These are phyloP conservation scores for Drosophila formosana DNA, from an alignment of 2,888 invertebrate species.

Conservation along the genomic window DNA sequence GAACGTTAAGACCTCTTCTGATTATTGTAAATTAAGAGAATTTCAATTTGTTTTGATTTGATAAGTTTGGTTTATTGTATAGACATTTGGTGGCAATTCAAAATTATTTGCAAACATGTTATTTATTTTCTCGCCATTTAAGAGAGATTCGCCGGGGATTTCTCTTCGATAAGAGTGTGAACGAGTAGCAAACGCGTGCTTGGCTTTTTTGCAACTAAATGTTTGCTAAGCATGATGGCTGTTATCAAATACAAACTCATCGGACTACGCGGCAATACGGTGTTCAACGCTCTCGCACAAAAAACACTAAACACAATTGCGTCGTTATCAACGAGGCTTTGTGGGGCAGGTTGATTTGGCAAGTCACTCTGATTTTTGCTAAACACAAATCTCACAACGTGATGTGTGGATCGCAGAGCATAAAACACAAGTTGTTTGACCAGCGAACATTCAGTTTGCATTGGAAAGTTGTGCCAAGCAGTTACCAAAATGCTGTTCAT, in stretches of 20 bases:
- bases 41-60: too few relatives aligned
- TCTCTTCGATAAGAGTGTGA: neutral
- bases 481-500: constrained; percentile 38
- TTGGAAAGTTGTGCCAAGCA: neutral
- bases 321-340: neutral
- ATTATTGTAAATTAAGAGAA: too few relatives aligned
- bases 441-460: neutral
- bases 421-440: neutral
- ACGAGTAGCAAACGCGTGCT: neutral
- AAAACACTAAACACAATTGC: neutral
- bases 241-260: constrained; percentile 1
- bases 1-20: too few relatives aligned
- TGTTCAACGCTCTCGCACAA: neutral
- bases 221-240: constrained; percentile 7
- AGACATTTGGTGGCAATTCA: too few relatives aligned
- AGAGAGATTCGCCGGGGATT: neutral
- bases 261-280: neutral
- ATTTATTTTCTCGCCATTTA: neutral
- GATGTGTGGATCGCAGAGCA: neutral
- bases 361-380: constrained; percentile 14
- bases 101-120: too few relatives aligned
- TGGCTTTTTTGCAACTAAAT: constrained; percentile 1
- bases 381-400: neutral
- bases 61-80: too few relatives aligned
- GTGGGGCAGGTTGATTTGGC: neutral